Conservation (phyloP, 2,888 invertebrate species). For the Didymodactylos carnosus region DNA sequence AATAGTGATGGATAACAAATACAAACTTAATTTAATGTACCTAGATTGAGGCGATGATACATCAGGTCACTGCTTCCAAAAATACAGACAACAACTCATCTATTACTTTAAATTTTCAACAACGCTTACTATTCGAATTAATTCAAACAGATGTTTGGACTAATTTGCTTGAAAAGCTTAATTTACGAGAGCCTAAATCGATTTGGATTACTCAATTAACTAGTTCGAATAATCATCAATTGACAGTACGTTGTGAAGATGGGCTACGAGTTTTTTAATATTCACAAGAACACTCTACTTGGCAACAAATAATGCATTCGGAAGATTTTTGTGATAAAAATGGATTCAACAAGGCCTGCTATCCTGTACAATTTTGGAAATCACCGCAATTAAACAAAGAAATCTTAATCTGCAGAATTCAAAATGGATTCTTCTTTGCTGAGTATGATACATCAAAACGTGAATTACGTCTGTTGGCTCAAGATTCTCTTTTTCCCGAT, state of each 20-base stretch:
- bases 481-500: not conserved
- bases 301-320: not conserved
- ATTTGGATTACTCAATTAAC: not conserved
- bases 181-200: not conserved
- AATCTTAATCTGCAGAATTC: not conserved
- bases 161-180: not conserved
- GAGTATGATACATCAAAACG: not conserved
- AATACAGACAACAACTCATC: not conserved
- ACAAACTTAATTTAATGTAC: not conserved
- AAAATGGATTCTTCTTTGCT: not conserved
- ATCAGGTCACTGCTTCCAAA: no score
- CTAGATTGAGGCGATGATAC: not conserved
- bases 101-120: not conserved
- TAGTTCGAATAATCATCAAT: not conserved
- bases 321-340: not conserved
- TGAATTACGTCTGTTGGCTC: not conserved
- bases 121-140: not conserved
- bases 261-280: not conserved
- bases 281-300: not conserved
- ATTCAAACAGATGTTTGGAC: not conserved
- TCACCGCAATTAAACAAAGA: not conserved
- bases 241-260: not conserved
- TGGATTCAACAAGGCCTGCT: not conserved
- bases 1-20: no score
- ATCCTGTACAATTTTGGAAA: not conserved